Evolutionary conservation across 2,113 vertebrate genomes (phyloP).

Genomic region (Cariama cristata): DNA sequence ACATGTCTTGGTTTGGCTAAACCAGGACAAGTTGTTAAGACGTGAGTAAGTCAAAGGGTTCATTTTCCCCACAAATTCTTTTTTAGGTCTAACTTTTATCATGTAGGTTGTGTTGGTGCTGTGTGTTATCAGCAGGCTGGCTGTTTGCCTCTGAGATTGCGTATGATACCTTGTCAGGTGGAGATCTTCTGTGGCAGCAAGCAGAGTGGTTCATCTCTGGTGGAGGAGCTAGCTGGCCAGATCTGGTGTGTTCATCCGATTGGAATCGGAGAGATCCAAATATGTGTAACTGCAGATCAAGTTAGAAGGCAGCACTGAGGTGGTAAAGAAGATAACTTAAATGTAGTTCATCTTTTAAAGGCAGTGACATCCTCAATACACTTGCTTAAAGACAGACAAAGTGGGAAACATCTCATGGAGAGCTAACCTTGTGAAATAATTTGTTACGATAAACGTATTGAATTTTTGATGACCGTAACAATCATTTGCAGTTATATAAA

Average conservation of each 20-base stretch:
- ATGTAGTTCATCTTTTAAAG: neutral
- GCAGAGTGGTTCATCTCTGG: neutral
- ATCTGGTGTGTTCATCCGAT: too few relatives aligned
- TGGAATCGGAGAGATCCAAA: neutral
- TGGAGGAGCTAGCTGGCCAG: neutral
- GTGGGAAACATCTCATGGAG: neutral
- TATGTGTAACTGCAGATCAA: neutral
- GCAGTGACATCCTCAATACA: neutral
- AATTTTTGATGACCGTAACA: neutral
- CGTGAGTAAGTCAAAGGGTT: rapidly evolving
- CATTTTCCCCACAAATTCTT: neutral
- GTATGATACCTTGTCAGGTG: neutral
- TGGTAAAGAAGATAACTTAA: neutral
- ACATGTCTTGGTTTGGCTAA: too few relatives aligned
- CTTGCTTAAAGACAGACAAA: neutral
- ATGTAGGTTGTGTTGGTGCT: neutral
- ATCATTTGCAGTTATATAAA: neutral
- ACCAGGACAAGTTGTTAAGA: too few relatives aligned
- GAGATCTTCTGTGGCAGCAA: neutral
- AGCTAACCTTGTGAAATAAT: neutral
- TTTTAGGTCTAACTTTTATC: neutral
- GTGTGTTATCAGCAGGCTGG: neutral
- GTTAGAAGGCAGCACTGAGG: neutral
- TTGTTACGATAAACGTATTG: neutral
- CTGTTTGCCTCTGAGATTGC: neutral